These are phyloP conservation scores for Agrochola lota DNA, from an alignment of 2,888 invertebrate genomes.

Conservation along the genomic window DNA sequence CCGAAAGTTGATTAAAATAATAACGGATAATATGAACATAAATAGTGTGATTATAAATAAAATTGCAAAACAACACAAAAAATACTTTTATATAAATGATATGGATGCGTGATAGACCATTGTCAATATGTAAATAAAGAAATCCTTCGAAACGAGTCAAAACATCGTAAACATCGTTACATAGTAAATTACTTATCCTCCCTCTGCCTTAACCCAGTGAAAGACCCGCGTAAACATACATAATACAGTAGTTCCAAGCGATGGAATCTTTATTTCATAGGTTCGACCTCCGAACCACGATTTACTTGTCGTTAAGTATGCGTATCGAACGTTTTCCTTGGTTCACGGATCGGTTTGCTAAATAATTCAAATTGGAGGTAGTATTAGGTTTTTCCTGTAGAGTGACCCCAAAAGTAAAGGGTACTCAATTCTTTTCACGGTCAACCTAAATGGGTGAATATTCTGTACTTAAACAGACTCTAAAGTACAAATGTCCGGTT, in stretches of 20 bases:
- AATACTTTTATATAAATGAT: too few species aligned
- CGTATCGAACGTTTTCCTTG: slow-evolving; percentile 14
- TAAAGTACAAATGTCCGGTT: neutral
- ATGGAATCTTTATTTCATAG: slow-evolving; percentile 9
- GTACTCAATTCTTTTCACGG: neutral
- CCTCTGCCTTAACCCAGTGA: too few species aligned
- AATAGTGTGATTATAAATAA: too few species aligned
- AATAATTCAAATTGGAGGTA: slow-evolving; percentile 19
- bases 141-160: too few species aligned
- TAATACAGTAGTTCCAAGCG: neutral
- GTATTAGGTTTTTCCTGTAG: neutral
- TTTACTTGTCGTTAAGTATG: slow-evolving; percentile 14
- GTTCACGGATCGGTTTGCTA: neutral
- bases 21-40: too few species aligned
- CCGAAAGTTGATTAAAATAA: too few species aligned
- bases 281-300: slow-evolving; percentile 8
- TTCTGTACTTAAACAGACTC: neutral
- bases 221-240: neutral
- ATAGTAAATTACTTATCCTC: too few species aligned
- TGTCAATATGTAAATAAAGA: too few species aligned
- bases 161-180: too few species aligned
- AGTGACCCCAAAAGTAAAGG: neutral
- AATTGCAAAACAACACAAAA: too few species aligned
- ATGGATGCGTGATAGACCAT: too few species aligned
- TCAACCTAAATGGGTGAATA: neutral